Conservation (phyloP, 2,888 invertebrate genomes). For the Tryphoninae sp. region DNA sequence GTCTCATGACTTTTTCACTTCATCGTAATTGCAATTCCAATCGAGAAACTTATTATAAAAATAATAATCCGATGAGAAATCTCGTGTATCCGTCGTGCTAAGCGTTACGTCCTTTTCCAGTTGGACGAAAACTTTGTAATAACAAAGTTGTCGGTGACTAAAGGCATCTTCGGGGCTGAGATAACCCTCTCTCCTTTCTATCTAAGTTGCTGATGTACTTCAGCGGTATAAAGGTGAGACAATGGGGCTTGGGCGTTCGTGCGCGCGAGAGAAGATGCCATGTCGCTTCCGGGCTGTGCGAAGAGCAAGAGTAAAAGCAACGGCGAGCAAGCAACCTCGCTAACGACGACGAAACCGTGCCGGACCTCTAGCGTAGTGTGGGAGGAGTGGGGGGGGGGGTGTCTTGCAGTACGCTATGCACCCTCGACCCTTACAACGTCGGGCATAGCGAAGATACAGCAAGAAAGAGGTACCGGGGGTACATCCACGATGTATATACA, state of each 20-base stretch:
- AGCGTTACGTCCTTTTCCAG: background rate
- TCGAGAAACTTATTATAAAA: no score
- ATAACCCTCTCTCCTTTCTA: background rate
- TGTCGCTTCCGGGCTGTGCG: conserved; percentile 46
- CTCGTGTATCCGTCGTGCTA: no score
- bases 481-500: conserved; percentile 2
- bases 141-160: conserved; percentile 43
- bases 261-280: conserved; percentile 46
- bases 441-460: conserved; percentile 21
- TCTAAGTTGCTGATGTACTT: conserved; percentile 39
- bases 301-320: conserved; percentile 11
- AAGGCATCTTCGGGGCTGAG: conserved; percentile 8
- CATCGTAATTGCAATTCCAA: no score
- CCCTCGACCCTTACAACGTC: conserved; percentile 43
- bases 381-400: background rate
- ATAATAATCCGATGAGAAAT: no score
- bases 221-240: conserved; percentile 37
- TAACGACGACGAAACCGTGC: conserved; percentile 54
- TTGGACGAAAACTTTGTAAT: conserved; percentile 41
- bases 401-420: conserved; percentile 36
- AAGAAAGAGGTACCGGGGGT: conserved; percentile 22
- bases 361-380: conserved; percentile 51
- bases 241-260: conserved; percentile 41
- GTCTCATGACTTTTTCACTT: background rate
- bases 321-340: conserved; percentile 40